phyloP scores from a whole-genome alignment of 2,113 vertebrate species.

The Amphiprion ocellaris region DNA sequence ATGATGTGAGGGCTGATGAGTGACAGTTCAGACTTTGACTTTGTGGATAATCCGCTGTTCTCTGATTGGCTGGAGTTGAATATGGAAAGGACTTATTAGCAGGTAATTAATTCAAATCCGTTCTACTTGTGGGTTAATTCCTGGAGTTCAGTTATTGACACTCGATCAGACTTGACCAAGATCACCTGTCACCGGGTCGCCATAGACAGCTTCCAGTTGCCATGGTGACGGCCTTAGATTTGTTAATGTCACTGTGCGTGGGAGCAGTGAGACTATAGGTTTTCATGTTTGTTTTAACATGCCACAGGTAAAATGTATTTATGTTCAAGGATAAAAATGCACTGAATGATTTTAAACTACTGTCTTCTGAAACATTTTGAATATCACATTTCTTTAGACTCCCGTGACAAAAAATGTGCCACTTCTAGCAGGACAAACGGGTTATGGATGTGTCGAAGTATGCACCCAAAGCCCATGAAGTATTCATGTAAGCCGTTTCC shows the following conservation, averaged over 20 bases:
- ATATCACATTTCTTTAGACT: slow-evolving; percentile 24
- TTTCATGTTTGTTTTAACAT: slow-evolving; percentile 8
- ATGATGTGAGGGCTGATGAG: slow-evolving; percentile 43
- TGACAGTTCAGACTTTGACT: slow-evolving; percentile 2
- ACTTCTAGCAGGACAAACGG: slow-evolving; percentile 57
- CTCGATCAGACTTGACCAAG: slow-evolving; percentile 31
- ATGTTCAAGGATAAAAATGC: neutral
- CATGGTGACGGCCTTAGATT: slow-evolving; percentile 53
- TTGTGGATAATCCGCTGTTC: slow-evolving; percentile 12
- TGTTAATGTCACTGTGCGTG: slow-evolving; percentile 8
- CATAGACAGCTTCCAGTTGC: slow-evolving; percentile 34
- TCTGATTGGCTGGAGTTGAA: slow-evolving; percentile 32
- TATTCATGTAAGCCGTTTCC: slow-evolving; percentile 68
- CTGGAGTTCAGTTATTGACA: slow-evolving; percentile 19
- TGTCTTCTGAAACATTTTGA: neutral
- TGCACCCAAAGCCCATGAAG: slow-evolving; percentile 63
- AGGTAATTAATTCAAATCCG: slow-evolving; percentile 62
- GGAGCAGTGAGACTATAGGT: neutral
- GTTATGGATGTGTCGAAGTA: slow-evolving; percentile 65
- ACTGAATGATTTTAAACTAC: neutral
- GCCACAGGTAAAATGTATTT: neutral
- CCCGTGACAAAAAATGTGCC: neutral
- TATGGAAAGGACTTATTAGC: slow-evolving; percentile 22
- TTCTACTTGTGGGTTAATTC: slow-evolving; percentile 34
- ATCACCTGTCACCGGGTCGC: slow-evolving; percentile 32